Percentiles rank a stretch among this genome's conserved stretches.
These are phyloP conservation scores for Vulpes vulpes DNA, from an alignment of 2,113 vertebrate genomes.

Conservation along the genomic window DNA sequence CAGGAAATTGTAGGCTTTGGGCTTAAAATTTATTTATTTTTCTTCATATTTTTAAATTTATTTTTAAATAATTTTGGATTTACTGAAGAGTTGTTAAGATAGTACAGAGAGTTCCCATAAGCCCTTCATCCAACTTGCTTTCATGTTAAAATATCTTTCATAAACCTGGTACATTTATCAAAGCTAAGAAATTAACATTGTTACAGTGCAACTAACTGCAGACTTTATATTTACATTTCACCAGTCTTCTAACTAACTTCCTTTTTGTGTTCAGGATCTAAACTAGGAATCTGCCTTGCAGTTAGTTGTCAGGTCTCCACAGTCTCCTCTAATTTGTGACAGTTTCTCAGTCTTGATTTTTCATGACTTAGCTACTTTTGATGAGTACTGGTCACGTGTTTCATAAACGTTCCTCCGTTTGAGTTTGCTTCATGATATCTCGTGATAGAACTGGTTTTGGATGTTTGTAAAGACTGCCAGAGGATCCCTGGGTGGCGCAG, in stretches of 20 bases:
- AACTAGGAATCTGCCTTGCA: not conserved
- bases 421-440: not conserved
- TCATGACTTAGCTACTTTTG: not conserved
- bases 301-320: not conserved
- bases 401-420: not conserved
- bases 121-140: not conserved
- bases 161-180: not conserved
- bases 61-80: not conserved
- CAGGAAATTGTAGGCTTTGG: not conserved
- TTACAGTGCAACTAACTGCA: not conserved
- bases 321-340: not conserved
- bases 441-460: not conserved
- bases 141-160: not conserved
- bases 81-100: not conserved
- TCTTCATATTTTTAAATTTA: not conserved
- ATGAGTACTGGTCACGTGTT: not conserved
- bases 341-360: not conserved
- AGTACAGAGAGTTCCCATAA: not conserved
- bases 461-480: not conserved
- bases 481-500: not conserved
- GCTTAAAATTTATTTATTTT: not conserved
- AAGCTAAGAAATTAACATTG: not conserved
- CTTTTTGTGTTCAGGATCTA: not conserved
- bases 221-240: not conserved
- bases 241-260: not conserved